Percentiles rank a stretch among this genome's conserved stretches.
Conservation (phyloP, 2,888 invertebrate species). For the Phortica magna region DNA sequence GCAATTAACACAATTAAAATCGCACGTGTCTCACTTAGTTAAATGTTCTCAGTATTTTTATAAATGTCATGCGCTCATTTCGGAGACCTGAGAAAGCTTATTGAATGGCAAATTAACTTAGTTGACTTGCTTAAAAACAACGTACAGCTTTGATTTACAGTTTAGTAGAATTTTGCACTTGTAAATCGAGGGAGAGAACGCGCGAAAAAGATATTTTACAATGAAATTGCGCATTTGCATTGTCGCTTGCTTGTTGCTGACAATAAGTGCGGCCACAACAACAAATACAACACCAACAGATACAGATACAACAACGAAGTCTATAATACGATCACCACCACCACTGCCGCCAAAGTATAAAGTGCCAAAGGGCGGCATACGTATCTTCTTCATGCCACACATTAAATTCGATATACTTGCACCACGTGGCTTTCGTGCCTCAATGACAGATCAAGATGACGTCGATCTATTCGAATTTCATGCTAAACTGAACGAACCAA, state of each 20-base stretch:
- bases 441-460: background rate
- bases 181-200: too few species aligned
- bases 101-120: too few species aligned
- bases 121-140: too few species aligned
- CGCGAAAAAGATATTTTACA: too few species aligned
- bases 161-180: too few species aligned
- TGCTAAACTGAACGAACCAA: background rate
- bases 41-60: too few species aligned
- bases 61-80: too few species aligned
- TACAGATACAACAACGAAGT: background rate
- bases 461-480: background rate
- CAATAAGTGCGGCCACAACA: constrained; percentile 1
- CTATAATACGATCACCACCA: background rate
- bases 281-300: constrained; percentile 3
- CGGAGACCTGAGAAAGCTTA: too few species aligned
- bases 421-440: constrained; percentile 8
- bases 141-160: too few species aligned
- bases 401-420: background rate
- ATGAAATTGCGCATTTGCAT: too few species aligned
- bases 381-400: background rate
- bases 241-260: background rate
- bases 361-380: background rate
- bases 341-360: background rate
- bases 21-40: too few species aligned
- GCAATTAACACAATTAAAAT: too few species aligned